phyloP scores from a whole-genome alignment of 2,888 invertebrate genomes.

The Agrochola circellaris region DNA sequence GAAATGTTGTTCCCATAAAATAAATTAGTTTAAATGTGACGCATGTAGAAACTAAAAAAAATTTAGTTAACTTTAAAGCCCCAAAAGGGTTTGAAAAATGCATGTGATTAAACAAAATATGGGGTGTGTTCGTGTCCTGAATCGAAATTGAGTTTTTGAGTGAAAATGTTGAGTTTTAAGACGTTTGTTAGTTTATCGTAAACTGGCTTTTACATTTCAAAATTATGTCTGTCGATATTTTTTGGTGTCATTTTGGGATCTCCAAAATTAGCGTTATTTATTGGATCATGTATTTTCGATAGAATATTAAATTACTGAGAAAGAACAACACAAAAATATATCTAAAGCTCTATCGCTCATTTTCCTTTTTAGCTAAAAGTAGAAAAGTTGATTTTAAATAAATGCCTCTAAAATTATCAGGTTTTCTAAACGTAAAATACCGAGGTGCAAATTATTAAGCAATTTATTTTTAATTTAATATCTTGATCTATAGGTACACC shows the following conservation, averaged over 20 bases:
- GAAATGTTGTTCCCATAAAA: constrained; percentile 7
- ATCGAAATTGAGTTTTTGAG: constrained; percentile 60
- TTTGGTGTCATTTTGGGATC: neutral
- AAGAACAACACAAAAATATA: no score
- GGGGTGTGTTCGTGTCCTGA: constrained; percentile 62
- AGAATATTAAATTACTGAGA: no score
- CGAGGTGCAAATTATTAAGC: no score
- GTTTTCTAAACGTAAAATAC: no score
- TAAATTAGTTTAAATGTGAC: constrained; percentile 48
- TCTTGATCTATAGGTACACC: no score
- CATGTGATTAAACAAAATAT: constrained; percentile 63
- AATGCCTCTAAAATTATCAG: no score
- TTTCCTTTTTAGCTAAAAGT: no score
- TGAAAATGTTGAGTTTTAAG: constrained; percentile 9
- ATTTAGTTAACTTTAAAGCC: constrained; percentile 45
- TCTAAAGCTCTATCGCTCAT: no score
- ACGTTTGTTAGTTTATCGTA: constrained; percentile 10
- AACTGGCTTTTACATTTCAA: constrained; percentile 5
- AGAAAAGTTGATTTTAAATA: no score
- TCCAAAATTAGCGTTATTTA: neutral
- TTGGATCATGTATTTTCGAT: neutral
- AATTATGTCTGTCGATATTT: constrained; percentile 4
- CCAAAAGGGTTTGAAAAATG: constrained; percentile 56
- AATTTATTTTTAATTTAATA: no score
- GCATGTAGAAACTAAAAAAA: constrained; percentile 42